Base-by-base conservation (phyloP, 2,113 vertebrate genomes). In the Pteropus alecto region DNA sequence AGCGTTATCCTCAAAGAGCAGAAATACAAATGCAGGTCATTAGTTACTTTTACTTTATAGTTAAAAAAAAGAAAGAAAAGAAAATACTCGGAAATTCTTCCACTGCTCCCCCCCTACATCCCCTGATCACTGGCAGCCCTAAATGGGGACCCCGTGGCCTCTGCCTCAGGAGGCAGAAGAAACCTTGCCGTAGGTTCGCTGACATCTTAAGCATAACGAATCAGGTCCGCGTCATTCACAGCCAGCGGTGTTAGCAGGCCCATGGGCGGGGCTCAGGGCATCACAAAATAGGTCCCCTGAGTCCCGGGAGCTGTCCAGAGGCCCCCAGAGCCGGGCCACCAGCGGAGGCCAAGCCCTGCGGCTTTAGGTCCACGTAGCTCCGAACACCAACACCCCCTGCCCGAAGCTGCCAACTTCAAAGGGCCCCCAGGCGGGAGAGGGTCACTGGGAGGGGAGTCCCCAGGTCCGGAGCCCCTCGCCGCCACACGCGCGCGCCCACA, bases 331-430 rank as follows among this genome's bases (percentile, higher is more conserved):
- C 51, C 54, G n/a, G 22, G 5, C 38, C 73, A 54, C 73, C 19
- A 16, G 21, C 2, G 7, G 67, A 82, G 26, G 11, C 77, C 30
- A 65, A 67, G 61, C 58, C 60, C 65, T 48, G 63, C 2, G 43
- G 43, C 30, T 78, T 95, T n/a, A 46, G 51, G 88, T 94, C 93
- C 43, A 21, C 0, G 6, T 48, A 51, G 77, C 87, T 92, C 77
- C 7, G 2, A 9, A 41, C 3, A 7, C 28, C 70, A 61, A 51
- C 76, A 76, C 65, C 33, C 19, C 30, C 35, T 2, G 67, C 41
- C 30, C 30, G 2, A 22, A 63, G 48, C 41, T 16, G 61, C 82
- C 81, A 87, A 95, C 92, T 97, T 90, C 74, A 87, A 96, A 96
- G 0, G n/a, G 35, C 26, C 68, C n/a, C 48, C 38, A 28, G 51